Percentiles rank a stretch among this genome's conserved stretches.
These are phyloP conservation scores for Misgurnus mizolepis DNA, from an alignment of 2,113 vertebrate genomes.

Conservation along the genomic window DNA sequence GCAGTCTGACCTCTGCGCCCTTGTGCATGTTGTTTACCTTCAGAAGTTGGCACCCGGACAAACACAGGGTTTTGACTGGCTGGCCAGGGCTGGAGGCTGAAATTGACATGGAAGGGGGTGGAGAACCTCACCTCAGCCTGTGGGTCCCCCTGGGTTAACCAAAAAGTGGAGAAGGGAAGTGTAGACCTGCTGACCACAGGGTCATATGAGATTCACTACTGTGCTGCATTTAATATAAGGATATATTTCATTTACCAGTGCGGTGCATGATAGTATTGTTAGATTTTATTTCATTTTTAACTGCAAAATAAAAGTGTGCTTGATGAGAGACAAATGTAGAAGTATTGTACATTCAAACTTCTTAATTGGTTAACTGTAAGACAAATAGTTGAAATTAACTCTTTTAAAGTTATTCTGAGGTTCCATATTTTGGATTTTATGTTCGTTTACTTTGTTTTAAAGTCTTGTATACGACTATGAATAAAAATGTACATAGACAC, in stretches of 20 bases:
- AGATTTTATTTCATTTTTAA: too few relatives aligned
- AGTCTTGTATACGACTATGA: too few relatives aligned
- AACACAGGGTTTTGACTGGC: conserved; percentile 53
- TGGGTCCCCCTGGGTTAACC: conserved; percentile 67
- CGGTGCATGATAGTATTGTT: too few relatives aligned
- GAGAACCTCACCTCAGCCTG: conserved; percentile 64
- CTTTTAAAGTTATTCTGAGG: too few relatives aligned
- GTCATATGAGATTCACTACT: conserved; percentile 66
- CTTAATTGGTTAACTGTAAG: too few relatives aligned
- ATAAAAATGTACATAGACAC: not conserved
- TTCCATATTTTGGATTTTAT: too few relatives aligned
- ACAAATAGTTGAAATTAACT: too few relatives aligned
- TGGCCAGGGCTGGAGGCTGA: conserved; percentile 62
- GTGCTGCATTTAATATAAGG: conserved; percentile 18
- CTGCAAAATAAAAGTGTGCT: too few relatives aligned
- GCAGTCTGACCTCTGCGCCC: conserved; percentile 67
- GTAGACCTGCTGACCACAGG: conserved; percentile 55
- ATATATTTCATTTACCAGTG: not conserved
- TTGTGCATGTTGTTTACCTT: conserved; percentile 71
- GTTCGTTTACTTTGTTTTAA: too few relatives aligned
- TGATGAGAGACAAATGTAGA: too few relatives aligned
- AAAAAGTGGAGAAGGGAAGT: conserved; percentile 69
- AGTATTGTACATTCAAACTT: too few relatives aligned
- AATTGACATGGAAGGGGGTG: conserved; percentile 66
- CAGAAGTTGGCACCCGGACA: conserved; percentile 65